A percentile compares a stretch with the other conserved stretches of the same genome.
phyloP scores from a whole-genome alignment of 2,797 vertebrate genomes.

The Pangasius larnaudii region DNA sequence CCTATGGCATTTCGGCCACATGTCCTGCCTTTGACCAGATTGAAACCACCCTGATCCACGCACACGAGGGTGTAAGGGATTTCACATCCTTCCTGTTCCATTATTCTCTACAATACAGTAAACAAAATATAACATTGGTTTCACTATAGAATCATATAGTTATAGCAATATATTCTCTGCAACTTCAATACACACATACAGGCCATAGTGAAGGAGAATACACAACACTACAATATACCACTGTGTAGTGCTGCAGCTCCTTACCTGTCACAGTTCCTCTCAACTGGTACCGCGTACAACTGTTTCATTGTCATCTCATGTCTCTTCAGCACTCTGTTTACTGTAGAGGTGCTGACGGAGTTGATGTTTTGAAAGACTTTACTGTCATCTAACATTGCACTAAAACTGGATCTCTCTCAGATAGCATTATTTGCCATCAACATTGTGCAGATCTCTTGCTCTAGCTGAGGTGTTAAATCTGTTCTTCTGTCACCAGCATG shows the following conservation, averaged over 20 bases:
- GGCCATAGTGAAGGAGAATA: background rate
- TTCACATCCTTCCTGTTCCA: slow-evolving; percentile 18
- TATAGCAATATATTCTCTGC: background rate
- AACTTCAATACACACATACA: background rate
- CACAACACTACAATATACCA: background rate
- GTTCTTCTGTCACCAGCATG: background rate
- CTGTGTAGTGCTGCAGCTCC: background rate
- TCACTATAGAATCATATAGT: background rate
- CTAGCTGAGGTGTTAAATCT: background rate
- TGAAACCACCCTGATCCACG: slow-evolving; percentile 34
- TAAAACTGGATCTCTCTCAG: background rate
- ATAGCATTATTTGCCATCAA: background rate
- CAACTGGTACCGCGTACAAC: too few species aligned
- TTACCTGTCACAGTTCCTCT: background rate
- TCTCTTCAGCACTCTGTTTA: background rate
- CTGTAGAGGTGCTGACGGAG: background rate
- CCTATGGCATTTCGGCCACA: background rate
- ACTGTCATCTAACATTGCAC: slow-evolving; percentile 37
- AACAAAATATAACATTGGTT: background rate
- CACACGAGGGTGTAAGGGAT: slow-evolving; percentile 13
- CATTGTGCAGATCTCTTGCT: slow-evolving; percentile 10
- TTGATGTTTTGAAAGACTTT: slow-evolving; percentile 8
- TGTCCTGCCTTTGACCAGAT: slow-evolving; percentile 24
- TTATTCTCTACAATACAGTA: slow-evolving; percentile 19
- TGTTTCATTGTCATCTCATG: background rate